Base-by-base conservation (phyloP, 2,113 vertebrate species). In the Ictidomys tridecemlineatus region DNA sequence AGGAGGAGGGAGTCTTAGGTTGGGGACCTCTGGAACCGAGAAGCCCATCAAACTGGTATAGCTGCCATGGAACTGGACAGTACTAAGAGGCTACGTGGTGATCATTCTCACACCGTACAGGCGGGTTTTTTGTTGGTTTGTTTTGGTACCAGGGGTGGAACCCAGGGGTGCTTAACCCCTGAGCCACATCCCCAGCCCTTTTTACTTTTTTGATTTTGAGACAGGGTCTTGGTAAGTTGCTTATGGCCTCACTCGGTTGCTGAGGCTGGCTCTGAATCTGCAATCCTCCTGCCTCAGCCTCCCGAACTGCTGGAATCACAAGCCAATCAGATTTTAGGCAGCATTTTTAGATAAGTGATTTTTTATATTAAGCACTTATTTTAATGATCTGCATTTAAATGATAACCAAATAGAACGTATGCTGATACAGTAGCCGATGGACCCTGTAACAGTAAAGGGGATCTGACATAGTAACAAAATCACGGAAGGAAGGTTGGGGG, bases 1-100 rank as follows among this genome's bases (percentile, higher is more conserved):
- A 56, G 51, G 58, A 56, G 80, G 26, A 14, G 24, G 8, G 1
- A 9, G 3, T 65, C 82, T 67, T 6, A 8, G 56, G n/a, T 26
- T 32, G n/a, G 28, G 22, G 5, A 11, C 2, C 0, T 28, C 14
- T 69, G 58, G 0, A 58, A 20, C 1, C 20, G 37, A 58, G 24
- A 61, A 53, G 73, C 85, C 67, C 26, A 1, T 37, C 39, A 18
- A 17, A 24, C 9, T 32, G 28, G 9, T 7, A 5, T 14, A 4
- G 13, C n/a, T 63, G 76, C 77, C 70, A 28, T 0, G 13, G 17
- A 58, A 45, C 45, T 37, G 3, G 2, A 8, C 0, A 0, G n/a
- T 0, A 42, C 56, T 85, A 28, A 42, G 12, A 2, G n/a, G 26
- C 17, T 58, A 5, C 13, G 22, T 9, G 39, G 22, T 48, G 2